Base-by-base conservation (phyloP, 2,888 invertebrate species). In the Euclidia mi region DNA sequence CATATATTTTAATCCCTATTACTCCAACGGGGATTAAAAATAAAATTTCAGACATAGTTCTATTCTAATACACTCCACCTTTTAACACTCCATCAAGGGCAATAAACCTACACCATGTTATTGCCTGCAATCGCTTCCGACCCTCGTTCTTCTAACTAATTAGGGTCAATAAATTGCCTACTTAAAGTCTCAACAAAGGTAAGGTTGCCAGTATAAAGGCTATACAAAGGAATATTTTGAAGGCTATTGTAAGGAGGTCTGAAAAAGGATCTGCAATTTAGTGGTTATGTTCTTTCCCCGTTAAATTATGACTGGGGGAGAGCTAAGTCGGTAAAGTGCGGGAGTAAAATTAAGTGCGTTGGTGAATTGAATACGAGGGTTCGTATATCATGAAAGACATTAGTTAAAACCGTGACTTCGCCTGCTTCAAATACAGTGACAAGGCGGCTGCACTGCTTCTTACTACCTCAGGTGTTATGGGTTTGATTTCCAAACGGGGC, bases 141-240 rank as follows among this genome's bases (percentile, higher is more conserved):
- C 51, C 51, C 47, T 31, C 45, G 46, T 58, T 70, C 46, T 31
- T 3, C 38, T 18, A 40, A 44, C 57, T 71, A 69, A 71, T 69
- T 71, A 71, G 44, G 58, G 66, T 52, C 66, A 58, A 65, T 66
- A 70, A 52, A 71, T 58, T 48, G 56, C 58, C 62, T 66, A 25
- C 38, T 57, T 52, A 44, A 35, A 12, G 11, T 38, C 44, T 48
- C 53, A 57, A 51, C 55, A 55, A 70, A 65, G 48, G 71, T 61
- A 43, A 35, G 28, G 15, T 32, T 56, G 48, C 20, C 61, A 37
- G n/a, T 2, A 37, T 7, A 15, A 18, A 35, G 14, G 12, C 3
- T 28, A 4, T 34, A 48, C 51, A 52, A 20, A 50, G 47, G 55
- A 47, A 53, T 61, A 48, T 49, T 65, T 53, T 51, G 15, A 29